Conservation (phyloP, 2,888 invertebrate species). For the Augochlorella aurata region DNA sequence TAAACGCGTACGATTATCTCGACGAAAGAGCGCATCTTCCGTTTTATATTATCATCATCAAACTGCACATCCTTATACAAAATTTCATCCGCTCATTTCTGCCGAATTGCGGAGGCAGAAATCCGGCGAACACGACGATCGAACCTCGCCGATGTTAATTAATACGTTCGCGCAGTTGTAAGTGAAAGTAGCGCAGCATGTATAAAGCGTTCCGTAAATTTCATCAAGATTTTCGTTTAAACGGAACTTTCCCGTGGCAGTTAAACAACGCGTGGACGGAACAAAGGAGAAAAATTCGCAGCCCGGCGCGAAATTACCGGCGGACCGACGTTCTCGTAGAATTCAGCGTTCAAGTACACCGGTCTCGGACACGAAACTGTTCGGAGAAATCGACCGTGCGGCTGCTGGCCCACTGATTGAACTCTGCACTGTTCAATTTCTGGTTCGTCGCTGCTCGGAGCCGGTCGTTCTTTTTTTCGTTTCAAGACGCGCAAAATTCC, state of each 20-base stretch:
- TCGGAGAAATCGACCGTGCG: slow-evolving; percentile 34
- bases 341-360: slow-evolving; percentile 13
- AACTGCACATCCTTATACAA: too few species aligned
- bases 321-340: neutral
- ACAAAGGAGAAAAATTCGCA: slow-evolving; percentile 21
- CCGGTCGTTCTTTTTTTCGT: neutral
- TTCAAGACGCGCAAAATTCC: neutral
- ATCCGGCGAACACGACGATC: neutral
- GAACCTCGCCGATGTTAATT: neutral
- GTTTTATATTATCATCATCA: too few species aligned
- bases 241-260: neutral
- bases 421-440: slow-evolving; percentile 13
- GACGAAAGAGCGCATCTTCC: too few species aligned
- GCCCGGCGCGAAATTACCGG: slow-evolving; percentile 16
- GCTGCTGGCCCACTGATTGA: slow-evolving; percentile 23
- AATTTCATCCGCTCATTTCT: too few species aligned
- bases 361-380: slow-evolving; percentile 13
- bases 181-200: neutral
- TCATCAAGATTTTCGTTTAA: neutral
- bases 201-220: neutral
- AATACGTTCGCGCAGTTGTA: neutral
- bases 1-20: too few species aligned
- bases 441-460: neutral
- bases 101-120: too few species aligned
- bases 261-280: slow-evolving; percentile 5